These are phyloP conservation scores for Heliornis fulica DNA, from an alignment of 2,113 vertebrate genomes.

Conservation along the genomic window DNA sequence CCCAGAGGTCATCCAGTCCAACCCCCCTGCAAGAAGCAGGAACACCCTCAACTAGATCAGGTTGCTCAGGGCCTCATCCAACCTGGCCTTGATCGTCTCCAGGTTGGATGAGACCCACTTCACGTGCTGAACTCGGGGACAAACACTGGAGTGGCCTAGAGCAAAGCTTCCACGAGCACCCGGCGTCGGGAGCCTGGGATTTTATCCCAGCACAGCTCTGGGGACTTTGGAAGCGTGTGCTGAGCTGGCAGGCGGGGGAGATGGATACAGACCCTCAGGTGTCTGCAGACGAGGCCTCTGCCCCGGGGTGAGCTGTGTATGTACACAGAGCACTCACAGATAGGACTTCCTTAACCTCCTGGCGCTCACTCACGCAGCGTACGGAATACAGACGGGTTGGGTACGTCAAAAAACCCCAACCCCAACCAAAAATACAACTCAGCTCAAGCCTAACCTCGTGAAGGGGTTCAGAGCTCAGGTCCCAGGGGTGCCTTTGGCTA, in stretches of 20 bases:
- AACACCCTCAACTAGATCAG: no score
- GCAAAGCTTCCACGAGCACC: not conserved
- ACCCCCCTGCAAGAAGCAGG: no score
- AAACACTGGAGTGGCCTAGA: not conserved
- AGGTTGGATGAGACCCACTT: no score
- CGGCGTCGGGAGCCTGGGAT: accelerated
- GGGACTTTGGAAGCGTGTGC: not conserved
- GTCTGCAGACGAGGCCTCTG: not conserved
- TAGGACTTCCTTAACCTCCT: not conserved
- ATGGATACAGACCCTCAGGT: not conserved
- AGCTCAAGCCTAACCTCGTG: not conserved
- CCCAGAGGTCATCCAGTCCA: no score
- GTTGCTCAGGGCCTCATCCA: no score
- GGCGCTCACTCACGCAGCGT: no score
- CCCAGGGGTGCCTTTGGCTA: not conserved
- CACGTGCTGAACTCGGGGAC: no score
- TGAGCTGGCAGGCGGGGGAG: not conserved
- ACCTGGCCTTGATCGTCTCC: no score
- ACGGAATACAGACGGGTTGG: not conserved
- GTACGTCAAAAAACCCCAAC: not conserved
- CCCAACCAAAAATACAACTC: not conserved
- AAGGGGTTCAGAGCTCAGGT: not conserved
- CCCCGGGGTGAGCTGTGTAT: not conserved
- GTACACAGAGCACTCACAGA: not conserved
- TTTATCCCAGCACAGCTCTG: not conserved